Evolutionary conservation across 2,888 invertebrate species (phyloP).

Genomic region (Exocentrus adspersus): DNA sequence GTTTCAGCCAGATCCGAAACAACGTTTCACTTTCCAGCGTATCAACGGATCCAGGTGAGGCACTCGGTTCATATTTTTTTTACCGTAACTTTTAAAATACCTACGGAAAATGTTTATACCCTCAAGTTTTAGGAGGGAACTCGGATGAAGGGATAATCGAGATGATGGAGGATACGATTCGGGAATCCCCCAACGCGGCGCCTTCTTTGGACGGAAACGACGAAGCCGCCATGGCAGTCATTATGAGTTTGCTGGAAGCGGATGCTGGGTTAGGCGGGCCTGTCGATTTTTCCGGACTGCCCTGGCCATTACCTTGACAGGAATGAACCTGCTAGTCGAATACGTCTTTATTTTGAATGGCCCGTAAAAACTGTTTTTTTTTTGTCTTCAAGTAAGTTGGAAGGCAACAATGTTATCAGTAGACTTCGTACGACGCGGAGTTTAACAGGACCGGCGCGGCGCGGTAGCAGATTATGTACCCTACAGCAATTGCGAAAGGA

Average conservation of each 20-base stretch:
- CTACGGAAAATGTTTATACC: conserved; percentile 1
- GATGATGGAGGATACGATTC: conserved; percentile 68
- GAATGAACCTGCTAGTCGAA: conserved; percentile 31
- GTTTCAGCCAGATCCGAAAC: conserved; percentile 60
- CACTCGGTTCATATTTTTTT: too few relatives aligned
- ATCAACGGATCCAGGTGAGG: conserved; percentile 65
- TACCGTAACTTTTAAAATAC: too few relatives aligned
- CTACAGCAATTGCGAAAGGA: too few relatives aligned
- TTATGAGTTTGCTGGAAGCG: conserved; percentile 89
- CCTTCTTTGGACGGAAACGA: conserved; percentile 78
- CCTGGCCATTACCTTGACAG: conserved; percentile 82
- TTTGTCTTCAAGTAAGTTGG: too few relatives aligned
- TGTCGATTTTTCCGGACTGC: conserved; percentile 85
- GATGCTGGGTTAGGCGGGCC: conserved; percentile 90
- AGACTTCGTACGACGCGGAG: too few relatives aligned
- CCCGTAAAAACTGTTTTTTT: too few relatives aligned
- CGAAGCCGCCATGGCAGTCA: conserved; percentile 91
- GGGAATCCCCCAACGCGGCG: conserved; percentile 62
- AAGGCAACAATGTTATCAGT: too few relatives aligned
- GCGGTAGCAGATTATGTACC: too few relatives aligned
- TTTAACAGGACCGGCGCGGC: too few relatives aligned
- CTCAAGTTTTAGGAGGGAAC: conserved; percentile 52
- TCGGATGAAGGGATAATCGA: conserved; percentile 68
- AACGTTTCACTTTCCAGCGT: conserved; percentile 65
- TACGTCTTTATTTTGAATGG: too few relatives aligned